phyloP scores from a whole-genome alignment of 2,888 invertebrate species.

The Agrotis ipsilon region DNA sequence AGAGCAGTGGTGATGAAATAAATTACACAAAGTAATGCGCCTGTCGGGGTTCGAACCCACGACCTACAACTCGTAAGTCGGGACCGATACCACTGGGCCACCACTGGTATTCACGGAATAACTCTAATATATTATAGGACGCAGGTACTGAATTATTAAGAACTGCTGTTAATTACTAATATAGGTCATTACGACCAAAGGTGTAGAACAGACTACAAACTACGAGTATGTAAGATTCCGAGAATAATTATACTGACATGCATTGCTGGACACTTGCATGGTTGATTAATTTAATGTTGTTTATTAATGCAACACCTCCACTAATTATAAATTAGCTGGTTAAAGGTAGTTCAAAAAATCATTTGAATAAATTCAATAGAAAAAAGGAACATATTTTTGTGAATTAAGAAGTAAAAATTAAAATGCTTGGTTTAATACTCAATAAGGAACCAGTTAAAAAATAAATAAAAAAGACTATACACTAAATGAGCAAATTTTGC shows the following conservation, averaged over 20 bases:
- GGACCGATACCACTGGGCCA: no score
- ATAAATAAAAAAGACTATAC: no score
- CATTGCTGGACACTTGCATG: slow-evolving; percentile 5
- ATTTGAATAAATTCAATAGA: not conserved
- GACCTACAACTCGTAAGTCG: no score
- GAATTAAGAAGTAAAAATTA: not conserved
- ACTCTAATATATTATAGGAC: no score
- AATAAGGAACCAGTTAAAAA: not conserved
- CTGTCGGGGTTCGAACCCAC: no score
- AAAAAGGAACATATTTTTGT: not conserved
- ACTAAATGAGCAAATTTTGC: not conserved
- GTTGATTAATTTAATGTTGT: slow-evolving; percentile 6
- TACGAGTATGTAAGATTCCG: slow-evolving; percentile 10
- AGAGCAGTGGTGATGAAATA: no score
- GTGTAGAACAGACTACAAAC: not conserved
- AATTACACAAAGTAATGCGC: no score
- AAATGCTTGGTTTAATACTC: not conserved
- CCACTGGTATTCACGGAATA: no score
- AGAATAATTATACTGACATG: slow-evolving; percentile 14
- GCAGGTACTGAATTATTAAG: not conserved
- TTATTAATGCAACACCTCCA: not conserved
- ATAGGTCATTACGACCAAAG: slow-evolving; percentile 14
- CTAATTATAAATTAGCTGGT: not conserved
- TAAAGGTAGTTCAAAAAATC: not conserved
- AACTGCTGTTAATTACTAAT: slow-evolving; percentile 10